Base-by-base conservation (phyloP, 1,140 invertebrate genomes). In the Ptiloglossa arizonensis region DNA sequence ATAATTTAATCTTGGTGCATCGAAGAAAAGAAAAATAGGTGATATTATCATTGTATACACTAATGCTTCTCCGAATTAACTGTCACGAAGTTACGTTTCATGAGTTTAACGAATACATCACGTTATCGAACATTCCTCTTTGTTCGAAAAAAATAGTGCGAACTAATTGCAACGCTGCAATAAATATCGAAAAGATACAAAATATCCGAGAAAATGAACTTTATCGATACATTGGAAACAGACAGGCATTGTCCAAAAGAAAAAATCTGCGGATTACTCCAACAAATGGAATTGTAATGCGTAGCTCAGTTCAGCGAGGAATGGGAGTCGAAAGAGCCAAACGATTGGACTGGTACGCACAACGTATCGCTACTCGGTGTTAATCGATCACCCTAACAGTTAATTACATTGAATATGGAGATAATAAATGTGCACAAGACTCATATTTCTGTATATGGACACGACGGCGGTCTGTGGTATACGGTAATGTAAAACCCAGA, bases 391-490 rank as follows among this genome's bases (percentile, higher is more conserved):
- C 41, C 41, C 41, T 48, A 57, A 59, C 29, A 66, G 22, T 76
- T 75, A 68, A 67, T 57, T 69, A 35, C 50, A 69, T 59, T 59
- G 32, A 41, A 46, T 69, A 68, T 60, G 66, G 57, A 76, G 54
- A 41, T 46, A 41, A 50, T 19, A 68, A 41, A 76, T 60, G 41
- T 76, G 73, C 73, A 76, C 66, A 76, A 76, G 73, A 76, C 64
- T 76, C 67, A 35, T 35, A 66, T 75, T 69, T 76, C 73, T 69
- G 66, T 76, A 68, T 44, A 24, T 60, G 73, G 54, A 69, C 66
- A 76, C 41, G 66, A 76, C 32, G 54, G 41, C 80, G 70, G 63
- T 82, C 62, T 79, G 74, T 62, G 62, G 63, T 72, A 83, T 72
- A 82, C 48, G 62, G 68, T 69, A 76, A 68, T 81, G 35, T 62